A percentile compares a stretch with the other conserved stretches of the same genome.
These are phyloP conservation scores for Myripristis jacobus DNA, from an alignment of 2,797 vertebrate genomes.

Conservation along the genomic window DNA sequence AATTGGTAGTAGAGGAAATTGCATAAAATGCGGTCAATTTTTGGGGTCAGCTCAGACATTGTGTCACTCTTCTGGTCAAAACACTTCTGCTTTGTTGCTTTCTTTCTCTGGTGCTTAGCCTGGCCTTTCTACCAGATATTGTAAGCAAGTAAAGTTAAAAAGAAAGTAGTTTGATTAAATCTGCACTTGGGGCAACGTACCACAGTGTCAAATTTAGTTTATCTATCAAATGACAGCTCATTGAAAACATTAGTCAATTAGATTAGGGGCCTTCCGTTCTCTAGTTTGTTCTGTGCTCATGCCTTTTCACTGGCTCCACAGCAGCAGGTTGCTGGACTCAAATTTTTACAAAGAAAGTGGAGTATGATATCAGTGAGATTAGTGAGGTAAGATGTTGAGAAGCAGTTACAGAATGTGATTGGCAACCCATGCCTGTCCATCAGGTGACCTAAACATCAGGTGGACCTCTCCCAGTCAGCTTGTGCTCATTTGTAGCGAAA, in stretches of 20 bases:
- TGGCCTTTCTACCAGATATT: neutral
- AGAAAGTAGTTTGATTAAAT: too few species aligned
- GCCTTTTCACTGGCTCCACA: neutral
- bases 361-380: neutral
- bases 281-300: neutral
- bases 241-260: neutral
- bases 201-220: neutral
- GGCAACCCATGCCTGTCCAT: neutral
- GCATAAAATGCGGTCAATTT: neutral
- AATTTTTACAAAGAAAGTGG: neutral
- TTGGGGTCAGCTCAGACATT: neutral
- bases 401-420: too few species aligned
- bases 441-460: neutral
- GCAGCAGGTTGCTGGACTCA: neutral
- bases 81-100: constrained; percentile 5
- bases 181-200: neutral
- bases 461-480: neutral
- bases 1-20: constrained; percentile 4
- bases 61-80: constrained; percentile 2
- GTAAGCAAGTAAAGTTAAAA: neutral
- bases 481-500: neutral
- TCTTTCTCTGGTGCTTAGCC: neutral
- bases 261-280: constrained; percentile 6
- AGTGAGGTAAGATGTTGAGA: neutral
- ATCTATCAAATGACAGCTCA: constrained; percentile 9